phyloP scores from a whole-genome alignment of 2,797 vertebrate species.

The Sphaeramia orbicularis region DNA sequence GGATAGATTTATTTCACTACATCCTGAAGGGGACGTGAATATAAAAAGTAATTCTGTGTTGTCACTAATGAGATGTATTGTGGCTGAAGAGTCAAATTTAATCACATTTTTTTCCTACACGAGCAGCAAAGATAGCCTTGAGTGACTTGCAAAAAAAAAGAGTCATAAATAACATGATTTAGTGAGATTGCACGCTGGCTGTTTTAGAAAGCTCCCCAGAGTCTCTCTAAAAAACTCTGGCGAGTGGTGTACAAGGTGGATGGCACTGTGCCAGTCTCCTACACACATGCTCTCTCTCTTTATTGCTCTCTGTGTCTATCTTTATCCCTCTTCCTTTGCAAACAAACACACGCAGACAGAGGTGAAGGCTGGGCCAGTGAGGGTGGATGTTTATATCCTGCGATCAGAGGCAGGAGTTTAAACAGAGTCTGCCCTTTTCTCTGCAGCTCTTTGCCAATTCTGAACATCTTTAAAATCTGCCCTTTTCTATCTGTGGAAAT shows the following conservation, averaged over 20 bases:
- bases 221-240: slow-evolving; percentile 38
- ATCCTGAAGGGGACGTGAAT: no score
- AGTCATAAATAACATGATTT: slow-evolving; percentile 35
- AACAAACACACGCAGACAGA: slow-evolving; percentile 18
- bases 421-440: slow-evolving; percentile 17
- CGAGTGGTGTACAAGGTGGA: slow-evolving; percentile 19
- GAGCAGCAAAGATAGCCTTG: slow-evolving; percentile 14
- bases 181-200: slow-evolving; percentile 25
- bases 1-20: no score
- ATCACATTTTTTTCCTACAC: neutral
- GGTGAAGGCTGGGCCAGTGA: slow-evolving; percentile 48
- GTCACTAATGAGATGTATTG: slow-evolving; percentile 1
- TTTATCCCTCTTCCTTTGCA: slow-evolving; percentile 14
- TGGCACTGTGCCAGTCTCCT: slow-evolving; percentile 21
- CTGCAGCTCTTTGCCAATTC: slow-evolving; percentile 24
- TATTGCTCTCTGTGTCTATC: slow-evolving; percentile 11
- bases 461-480: slow-evolving; percentile 23
- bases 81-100: slow-evolving; percentile 4
- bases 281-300: slow-evolving; percentile 28
- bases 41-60: neutral
- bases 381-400: slow-evolving; percentile 49
- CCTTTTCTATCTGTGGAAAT: slow-evolving; percentile 19
- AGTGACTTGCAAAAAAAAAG: slow-evolving; percentile 27
- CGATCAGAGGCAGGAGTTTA: slow-evolving; percentile 43
- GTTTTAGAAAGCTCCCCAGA: slow-evolving; percentile 50